Conservation (phyloP, 2,888 invertebrate genomes). For the Pelosia muscerda region DNA sequence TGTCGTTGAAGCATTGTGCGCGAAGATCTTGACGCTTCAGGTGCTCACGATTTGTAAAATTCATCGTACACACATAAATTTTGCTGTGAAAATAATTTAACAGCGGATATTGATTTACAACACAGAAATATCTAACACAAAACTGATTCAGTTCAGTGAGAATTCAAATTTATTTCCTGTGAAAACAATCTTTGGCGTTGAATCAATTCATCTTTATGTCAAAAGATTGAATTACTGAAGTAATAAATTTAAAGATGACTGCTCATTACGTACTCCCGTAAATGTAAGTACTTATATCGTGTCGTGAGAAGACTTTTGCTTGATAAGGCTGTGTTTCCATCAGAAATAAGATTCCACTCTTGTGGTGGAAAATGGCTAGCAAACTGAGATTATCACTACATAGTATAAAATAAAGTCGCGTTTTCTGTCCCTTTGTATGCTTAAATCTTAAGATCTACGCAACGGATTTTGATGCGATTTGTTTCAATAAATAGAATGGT, state of each 20-base stretch:
- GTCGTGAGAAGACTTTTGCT: neutral
- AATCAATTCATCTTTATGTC: conserved; percentile 11
- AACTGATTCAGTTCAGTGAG: conserved; percentile 15
- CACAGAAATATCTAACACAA: conserved; percentile 28
- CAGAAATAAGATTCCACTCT: neutral
- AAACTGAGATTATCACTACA: neutral
- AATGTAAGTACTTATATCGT: neutral
- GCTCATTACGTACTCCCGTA: neutral
- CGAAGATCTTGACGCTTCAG: conserved; percentile 32
- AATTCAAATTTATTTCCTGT: conserved; percentile 18
- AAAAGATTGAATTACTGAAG: neutral
- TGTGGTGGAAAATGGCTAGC: neutral
- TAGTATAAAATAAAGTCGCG: too few species aligned
- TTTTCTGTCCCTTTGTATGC: too few species aligned
- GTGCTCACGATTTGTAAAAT: conserved; percentile 53
- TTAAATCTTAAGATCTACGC: too few species aligned
- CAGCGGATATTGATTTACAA: conserved; percentile 44
- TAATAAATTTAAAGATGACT: neutral
- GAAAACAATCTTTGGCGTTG: conserved; percentile 15
- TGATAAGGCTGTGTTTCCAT: neutral
- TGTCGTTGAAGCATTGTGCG: neutral
- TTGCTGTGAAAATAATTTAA: conserved; percentile 48
- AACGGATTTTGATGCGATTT: too few species aligned
- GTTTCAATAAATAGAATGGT: too few species aligned
- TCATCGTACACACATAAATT: conserved; percentile 49